Base-by-base conservation (phyloP, 2,797 vertebrate genomes). In the Cephalopachus bancanus region DNA sequence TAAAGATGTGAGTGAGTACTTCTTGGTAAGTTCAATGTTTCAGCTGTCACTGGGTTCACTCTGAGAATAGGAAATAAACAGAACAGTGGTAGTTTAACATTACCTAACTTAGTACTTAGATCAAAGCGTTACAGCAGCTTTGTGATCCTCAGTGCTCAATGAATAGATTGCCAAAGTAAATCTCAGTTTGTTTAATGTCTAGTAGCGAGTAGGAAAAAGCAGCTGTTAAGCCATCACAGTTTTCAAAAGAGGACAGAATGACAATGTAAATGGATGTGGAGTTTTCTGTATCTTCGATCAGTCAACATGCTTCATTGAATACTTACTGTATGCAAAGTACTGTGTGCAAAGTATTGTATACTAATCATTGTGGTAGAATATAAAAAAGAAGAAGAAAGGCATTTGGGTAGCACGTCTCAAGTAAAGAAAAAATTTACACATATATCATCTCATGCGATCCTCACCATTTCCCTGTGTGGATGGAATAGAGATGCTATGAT, bases 91-190 rank as follows among this genome's bases (percentile, higher is more conserved):
- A 69, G 14, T 74, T 64, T 90, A 83, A 62, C 19, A 10, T 2
- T 71, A 16, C 3, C 14, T 30, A 92, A n/a, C 67, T 49, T 95
- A 64, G 81, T 14, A 93, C 76, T 97, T 87, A 95, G 96, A 96
- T 92, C 16, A 84, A 89, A 91, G 91, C 78, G 89, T 98, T 98
- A 62, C 86, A 8, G 85, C 44, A 81, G 28, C 64, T 80, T 91
- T 76, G 7, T 72, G 96, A 85, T 95, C 92, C 95, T 96, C 55
- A 84, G 55, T 53, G 12, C 93, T 95, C 89, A 94, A 15, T 78
- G 88, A 93, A 64, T 94, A 93, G 78, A 53, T 92, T 93, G 79
- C 72, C 75, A 51, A 96, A 95, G 89, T 33, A 88, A 96, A 86
- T 93, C 93, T 95, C 83, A 90, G 28, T 83, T 87, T 30, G 2